Base-by-base conservation (phyloP, 1,140 invertebrate species). In the Bombus confusus region DNA sequence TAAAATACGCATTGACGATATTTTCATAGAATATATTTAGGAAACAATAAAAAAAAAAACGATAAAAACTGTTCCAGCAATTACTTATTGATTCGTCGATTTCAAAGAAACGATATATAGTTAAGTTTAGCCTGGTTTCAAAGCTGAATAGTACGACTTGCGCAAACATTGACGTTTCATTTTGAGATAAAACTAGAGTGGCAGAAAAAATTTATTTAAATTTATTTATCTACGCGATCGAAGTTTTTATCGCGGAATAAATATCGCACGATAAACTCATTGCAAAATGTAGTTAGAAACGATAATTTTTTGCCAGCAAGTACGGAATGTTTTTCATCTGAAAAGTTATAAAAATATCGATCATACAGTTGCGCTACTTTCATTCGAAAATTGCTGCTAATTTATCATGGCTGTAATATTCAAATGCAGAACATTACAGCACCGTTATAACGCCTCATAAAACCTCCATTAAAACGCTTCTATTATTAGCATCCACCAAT, bases 401-500 rank as follows among this genome's bases (percentile, higher is more conserved):
- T 41, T 41, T 39, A 72, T 10, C n/a, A 59, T 2, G 39, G 8
- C 43, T 59, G 1, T 52, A 52, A 31, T 13, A 62, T 13, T 25
- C 31, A 78, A 39, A 77, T 28, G 37, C 25, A n/a, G 52, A 9
- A 76, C 25, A 25, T 76, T 37, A 76, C 25, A 31, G 34, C 13
- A 22, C 15, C 3, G 47, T 76, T 37, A 57, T 34, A 57, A 39
- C 34, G 74, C 31, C 6, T 75, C 12, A 13, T 75, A 57, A 59
- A 77, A n/a, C 4, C 37, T 62, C 15, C 9, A 77, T 64, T 41
- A 77, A 64, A 66, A 78, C 10, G 25, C 25, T 41, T 78, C 59
- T 78, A 78, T 78, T 78, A 78, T 62, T 78, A 78, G 59, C 62
- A 41, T 78, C 18, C 57, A n/a, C 25, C 75, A 77, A 64, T 77